phyloP scores from a whole-genome alignment of 2,888 invertebrate species.

The Drosophila mimetica region DNA sequence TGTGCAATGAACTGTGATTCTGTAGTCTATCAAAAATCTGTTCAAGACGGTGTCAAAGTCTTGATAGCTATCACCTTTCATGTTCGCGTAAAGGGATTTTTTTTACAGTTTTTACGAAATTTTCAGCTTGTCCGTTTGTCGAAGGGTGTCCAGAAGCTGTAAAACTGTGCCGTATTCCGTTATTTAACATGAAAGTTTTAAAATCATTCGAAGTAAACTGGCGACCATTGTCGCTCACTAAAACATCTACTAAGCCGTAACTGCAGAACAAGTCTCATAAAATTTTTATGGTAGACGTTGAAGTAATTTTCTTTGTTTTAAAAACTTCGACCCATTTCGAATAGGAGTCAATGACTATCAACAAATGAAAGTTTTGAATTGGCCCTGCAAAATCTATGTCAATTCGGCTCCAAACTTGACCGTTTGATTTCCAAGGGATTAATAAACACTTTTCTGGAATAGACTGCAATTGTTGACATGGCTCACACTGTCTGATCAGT shows the following conservation, averaged over 20 bases:
- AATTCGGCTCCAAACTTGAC: not conserved
- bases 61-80: no score
- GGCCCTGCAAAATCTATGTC: not conserved
- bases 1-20: no score
- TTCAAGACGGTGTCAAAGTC: no score
- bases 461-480: no score
- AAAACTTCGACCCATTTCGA: not conserved
- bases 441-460: not conserved
- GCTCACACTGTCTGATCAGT: no score
- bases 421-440: no score
- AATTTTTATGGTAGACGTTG: not conserved
- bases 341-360: not conserved
- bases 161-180: not conserved
- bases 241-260: not conserved
- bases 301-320: not conserved
- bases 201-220: not conserved
- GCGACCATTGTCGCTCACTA: not conserved
- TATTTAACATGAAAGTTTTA: not conserved
- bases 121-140: conserved; percentile 1
- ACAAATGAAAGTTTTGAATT: not conserved
- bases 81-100: no score
- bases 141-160: conserved; percentile 1
- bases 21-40: no score
- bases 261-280: not conserved
- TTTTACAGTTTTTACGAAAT: not conserved